Conservation (phyloP, 2,888 invertebrate species). For the Nineta flava region DNA sequence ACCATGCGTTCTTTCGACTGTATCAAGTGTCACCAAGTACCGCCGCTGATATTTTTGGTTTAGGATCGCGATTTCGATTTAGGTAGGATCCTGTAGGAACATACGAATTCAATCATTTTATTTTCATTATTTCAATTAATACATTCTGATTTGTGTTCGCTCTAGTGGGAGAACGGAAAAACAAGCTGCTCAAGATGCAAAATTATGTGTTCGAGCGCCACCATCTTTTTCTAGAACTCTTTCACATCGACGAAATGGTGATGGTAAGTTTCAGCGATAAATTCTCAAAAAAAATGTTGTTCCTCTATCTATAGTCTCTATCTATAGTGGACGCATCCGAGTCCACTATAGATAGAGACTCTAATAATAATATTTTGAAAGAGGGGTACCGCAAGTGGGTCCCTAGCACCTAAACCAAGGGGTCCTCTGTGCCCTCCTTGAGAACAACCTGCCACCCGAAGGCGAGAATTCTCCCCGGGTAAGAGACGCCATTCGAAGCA, state of each 20-base stretch:
- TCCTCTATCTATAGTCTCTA: too few species aligned
- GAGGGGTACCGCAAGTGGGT: too few species aligned
- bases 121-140: neutral
- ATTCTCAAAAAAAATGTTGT: too few species aligned
- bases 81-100: constrained; percentile 31
- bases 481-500: too few species aligned
- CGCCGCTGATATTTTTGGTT: constrained; percentile 56
- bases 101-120: neutral
- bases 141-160: constrained; percentile 2
- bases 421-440: too few species aligned
- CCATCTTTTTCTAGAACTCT: constrained; percentile 47
- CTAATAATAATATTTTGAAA: too few species aligned
- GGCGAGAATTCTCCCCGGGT: too few species aligned
- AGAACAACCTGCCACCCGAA: too few species aligned
- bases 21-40: constrained; percentile 62
- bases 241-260: constrained; percentile 44
- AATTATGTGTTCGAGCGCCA: constrained; percentile 29
- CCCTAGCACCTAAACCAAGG: too few species aligned
- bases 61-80: constrained; percentile 65
- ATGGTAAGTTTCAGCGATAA: constrained; percentile 34
- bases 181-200: constrained; percentile 35
- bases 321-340: too few species aligned
- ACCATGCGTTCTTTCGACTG: constrained; percentile 83
- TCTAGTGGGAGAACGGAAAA: constrained; percentile 47
- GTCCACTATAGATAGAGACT: too few species aligned